Evolutionary conservation across 2,797 vertebrate genomes (phyloP).

Genomic region (Champsocephalus esox): DNA sequence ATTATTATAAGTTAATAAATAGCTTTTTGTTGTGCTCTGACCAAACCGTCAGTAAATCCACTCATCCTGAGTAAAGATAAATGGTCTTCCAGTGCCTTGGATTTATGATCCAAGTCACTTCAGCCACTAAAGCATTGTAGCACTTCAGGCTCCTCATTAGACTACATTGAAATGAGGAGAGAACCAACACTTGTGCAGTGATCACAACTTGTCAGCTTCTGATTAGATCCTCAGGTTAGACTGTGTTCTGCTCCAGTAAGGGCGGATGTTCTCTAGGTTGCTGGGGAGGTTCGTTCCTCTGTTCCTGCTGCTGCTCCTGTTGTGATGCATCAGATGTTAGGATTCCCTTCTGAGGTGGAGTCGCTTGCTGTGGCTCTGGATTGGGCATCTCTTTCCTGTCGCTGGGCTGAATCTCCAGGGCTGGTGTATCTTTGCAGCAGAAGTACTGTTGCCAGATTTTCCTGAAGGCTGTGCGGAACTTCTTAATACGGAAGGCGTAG

Average conservation of each 20-base stretch:
- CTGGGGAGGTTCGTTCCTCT: slow-evolving; percentile 35
- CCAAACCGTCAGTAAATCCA: slow-evolving; percentile 22
- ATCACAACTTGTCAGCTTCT: slow-evolving; percentile 27
- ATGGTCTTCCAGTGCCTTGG: slow-evolving; percentile 34
- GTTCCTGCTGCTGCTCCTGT: slow-evolving; percentile 48
- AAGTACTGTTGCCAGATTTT: slow-evolving; percentile 96
- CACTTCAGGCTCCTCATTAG: slow-evolving; percentile 32
- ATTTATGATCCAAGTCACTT: slow-evolving; percentile 28
- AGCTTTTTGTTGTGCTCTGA: slow-evolving; percentile 14
- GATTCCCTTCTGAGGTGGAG: slow-evolving; percentile 29
- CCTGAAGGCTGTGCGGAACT: slow-evolving; percentile 93
- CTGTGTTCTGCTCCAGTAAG: slow-evolving; percentile 62
- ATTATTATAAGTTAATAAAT: slow-evolving; percentile 53
- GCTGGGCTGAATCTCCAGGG: slow-evolving; percentile 74
- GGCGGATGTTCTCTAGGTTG: slow-evolving; percentile 57
- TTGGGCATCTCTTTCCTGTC: slow-evolving; percentile 77
- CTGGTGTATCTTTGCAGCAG: slow-evolving; percentile 86
- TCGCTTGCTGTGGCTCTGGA: slow-evolving; percentile 29
- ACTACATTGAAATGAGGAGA: slow-evolving; percentile 44
- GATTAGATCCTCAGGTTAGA: slow-evolving; percentile 44
- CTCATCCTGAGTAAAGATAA: slow-evolving; percentile 49
- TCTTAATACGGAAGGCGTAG: slow-evolving; percentile 96
- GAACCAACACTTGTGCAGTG: slow-evolving; percentile 33
- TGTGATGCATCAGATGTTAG: slow-evolving; percentile 32
- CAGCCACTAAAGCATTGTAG: slow-evolving; percentile 18